phyloP scores from a whole-genome alignment of 1,140 invertebrate species.

The Macrobrachium rosenbergii region DNA sequence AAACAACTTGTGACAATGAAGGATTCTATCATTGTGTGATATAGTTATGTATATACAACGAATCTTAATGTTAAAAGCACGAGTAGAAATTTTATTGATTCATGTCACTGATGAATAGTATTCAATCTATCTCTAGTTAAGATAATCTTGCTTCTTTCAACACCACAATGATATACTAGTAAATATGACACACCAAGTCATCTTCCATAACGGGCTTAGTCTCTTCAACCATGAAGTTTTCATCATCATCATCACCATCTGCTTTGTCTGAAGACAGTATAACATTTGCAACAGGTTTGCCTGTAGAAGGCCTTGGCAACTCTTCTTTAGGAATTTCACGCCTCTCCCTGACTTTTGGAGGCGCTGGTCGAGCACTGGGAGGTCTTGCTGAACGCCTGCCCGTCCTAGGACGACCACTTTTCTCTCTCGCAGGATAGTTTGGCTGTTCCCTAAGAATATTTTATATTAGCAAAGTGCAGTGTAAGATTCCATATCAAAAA shows the following conservation, averaged over 20 bases:
- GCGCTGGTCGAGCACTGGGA: slow-evolving; percentile 82
- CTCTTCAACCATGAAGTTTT: slow-evolving; percentile 67
- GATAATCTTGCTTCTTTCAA: no score
- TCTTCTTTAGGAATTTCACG: slow-evolving; percentile 61
- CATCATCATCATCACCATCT: slow-evolving; percentile 67
- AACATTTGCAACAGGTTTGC: slow-evolving; percentile 67
- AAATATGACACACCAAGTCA: slow-evolving; percentile 43
- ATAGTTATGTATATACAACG: no score
- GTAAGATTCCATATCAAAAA: background rate
- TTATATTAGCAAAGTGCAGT: no score
- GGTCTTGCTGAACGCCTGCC: slow-evolving; percentile 75
- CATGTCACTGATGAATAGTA: no score
- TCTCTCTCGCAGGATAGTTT: slow-evolving; percentile 5
- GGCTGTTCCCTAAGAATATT: slow-evolving; percentile 7
- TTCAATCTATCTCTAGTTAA: no score
- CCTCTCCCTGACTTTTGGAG: slow-evolving; percentile 74
- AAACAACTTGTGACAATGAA: no score
- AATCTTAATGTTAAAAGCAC: no score
- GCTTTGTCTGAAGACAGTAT: slow-evolving; percentile 56
- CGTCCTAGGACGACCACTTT: slow-evolving; percentile 49
- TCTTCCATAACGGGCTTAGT: slow-evolving; percentile 41
- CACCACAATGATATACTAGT: no score
- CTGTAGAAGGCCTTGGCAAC: slow-evolving; percentile 65
- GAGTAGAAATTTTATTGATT: no score
- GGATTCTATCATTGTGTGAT: no score